Evolutionary conservation across 2,797 vertebrate genomes (phyloP), one percentile per base, ranked within the genome.

Genomic region (Ataeniobius toweri): DNA sequence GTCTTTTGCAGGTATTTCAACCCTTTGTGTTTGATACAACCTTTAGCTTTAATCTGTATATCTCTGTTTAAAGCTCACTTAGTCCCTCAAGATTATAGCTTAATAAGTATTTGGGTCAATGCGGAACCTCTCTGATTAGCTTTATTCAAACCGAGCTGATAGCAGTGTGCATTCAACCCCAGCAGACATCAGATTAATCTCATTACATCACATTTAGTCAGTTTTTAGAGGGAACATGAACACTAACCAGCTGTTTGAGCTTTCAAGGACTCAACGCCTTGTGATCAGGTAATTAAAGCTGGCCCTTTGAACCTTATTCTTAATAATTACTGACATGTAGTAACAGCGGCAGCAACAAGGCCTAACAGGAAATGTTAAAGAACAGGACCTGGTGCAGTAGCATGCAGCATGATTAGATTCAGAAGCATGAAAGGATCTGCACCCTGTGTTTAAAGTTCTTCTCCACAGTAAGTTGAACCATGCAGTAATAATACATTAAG

Each of bases 121-220:
- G 39, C 31, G 44, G 44, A 73, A 31, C 20, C n/a, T 58, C 70
- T 73, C 51, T 22, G 46, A 41, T 77, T 28, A 36, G 20, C 63
- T 41, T 67, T 41, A 39, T 67, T 41, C 63, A 67, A 75, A 72
- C 75, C 4, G 63, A 80, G 69, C 79, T 75, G 61, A 82, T 44
- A 2, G 63, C 63, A 18, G 50, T 74, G 80, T 76, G 83, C 3
- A 56, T 74, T 84, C 8, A 18, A 53, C 65, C 77, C 18, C 73
- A 76, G 41, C 39, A 55, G 0, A 82, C 75, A 67, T 46, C 78
- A 78, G 72, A 89, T 83, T 85, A 87, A 83, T 81, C 74, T 73
- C 75, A 83, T 91, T 92, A 82, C 81, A 71, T 86, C 88, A 93
- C 83, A 74, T 87, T 87, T 79, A 77, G 82, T 81, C 75, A 74